These are phyloP conservation scores for Labeo rohita DNA, from an alignment of 2,113 vertebrate genomes.

Conservation along the genomic window DNA sequence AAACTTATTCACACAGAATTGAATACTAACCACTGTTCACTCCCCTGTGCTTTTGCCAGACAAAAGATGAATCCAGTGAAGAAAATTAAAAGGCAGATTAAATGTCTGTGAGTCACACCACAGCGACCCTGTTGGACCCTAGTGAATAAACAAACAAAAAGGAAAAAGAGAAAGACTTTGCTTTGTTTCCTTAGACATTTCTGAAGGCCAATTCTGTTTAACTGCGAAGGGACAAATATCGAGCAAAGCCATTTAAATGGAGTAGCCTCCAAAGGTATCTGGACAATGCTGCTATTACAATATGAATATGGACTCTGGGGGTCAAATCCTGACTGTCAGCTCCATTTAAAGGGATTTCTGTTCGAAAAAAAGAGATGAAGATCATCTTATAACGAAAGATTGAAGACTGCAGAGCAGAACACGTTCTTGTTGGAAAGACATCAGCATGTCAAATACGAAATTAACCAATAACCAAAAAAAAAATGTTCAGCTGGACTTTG, in stretches of 20 bases:
- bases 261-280: background rate
- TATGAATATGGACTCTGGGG: background rate
- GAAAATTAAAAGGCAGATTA: slow-evolving; percentile 3
- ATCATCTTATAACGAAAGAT: background rate
- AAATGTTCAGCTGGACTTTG: background rate
- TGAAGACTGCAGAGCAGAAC: background rate
- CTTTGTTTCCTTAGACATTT: background rate
- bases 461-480: too few species aligned
- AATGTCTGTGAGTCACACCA: slow-evolving; percentile 7
- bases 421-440: background rate
- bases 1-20: background rate
- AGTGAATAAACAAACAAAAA: background rate
- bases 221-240: background rate
- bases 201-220: background rate
- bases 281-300: background rate
- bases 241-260: background rate
- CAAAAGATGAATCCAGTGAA: background rate
- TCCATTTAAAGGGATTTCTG: background rate
- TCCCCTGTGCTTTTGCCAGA: background rate
- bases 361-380: background rate
- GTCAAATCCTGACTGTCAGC: background rate
- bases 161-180: background rate
- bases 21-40: slow-evolving; percentile 12
- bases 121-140: background rate
- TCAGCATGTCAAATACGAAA: background rate